These are phyloP conservation scores for Meteorus cinctellus DNA, from an alignment of 2,888 invertebrate genomes.

Conservation along the genomic window DNA sequence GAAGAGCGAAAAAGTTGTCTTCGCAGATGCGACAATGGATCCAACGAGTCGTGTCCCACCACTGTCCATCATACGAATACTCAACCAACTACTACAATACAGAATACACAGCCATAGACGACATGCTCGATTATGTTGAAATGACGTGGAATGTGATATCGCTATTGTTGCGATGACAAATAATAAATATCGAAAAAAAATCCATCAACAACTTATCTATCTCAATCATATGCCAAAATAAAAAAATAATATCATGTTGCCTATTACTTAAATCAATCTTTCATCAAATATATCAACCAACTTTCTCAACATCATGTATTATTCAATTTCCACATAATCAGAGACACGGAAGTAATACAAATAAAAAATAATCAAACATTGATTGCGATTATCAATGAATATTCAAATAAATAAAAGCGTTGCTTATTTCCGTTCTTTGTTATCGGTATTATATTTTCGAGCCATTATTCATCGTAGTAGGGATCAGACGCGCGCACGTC, in stretches of 20 bases:
- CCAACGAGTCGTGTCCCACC: slow-evolving; percentile 47
- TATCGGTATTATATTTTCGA: slow-evolving; percentile 2
- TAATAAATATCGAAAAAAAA: slow-evolving; percentile 22
- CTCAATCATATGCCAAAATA: slow-evolving; percentile 56
- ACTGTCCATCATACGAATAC: not conserved
- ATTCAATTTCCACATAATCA: not conserved
- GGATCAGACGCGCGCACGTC: not conserved
- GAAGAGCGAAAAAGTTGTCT: slow-evolving; percentile 38
- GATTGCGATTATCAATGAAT: not conserved
- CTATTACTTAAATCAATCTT: not conserved
- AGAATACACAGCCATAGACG: slow-evolving; percentile 30
- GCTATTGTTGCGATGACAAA: slow-evolving; percentile 32
- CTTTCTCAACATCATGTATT: not conserved
- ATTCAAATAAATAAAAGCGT: not conserved
- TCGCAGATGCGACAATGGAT: slow-evolving; percentile 47
- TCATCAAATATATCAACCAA: not conserved
- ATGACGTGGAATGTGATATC: slow-evolving; percentile 53
- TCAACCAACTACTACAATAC: not conserved
- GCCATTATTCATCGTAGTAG: slow-evolving; percentile 3
- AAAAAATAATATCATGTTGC: not conserved
- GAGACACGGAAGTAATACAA: not conserved
- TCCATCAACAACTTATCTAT: slow-evolving; percentile 56
- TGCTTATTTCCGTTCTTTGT: not conserved
- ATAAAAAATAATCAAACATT: slow-evolving; percentile 16
- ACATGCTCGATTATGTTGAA: slow-evolving; percentile 57